Percentiles rank a stretch among this genome's conserved stretches.
Evolutionary conservation across 2,888 invertebrate species (phyloP).

Genomic region (Boloria selene): DNA sequence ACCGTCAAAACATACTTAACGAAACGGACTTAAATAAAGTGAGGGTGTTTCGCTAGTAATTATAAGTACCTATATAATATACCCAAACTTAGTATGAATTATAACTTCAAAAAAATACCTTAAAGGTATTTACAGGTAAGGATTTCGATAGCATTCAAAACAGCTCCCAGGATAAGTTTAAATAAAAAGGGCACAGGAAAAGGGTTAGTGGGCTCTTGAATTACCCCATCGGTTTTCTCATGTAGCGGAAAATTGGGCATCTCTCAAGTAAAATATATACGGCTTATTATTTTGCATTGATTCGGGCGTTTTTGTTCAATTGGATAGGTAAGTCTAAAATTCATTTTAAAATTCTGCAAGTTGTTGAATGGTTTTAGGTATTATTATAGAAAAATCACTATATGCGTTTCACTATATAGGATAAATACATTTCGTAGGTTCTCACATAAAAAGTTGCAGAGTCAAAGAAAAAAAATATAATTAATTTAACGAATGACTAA

Average conservation of each 20-base stretch:
- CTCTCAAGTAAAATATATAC: constrained; percentile 35
- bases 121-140: background rate
- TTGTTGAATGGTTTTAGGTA: background rate
- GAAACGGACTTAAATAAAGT: too few species aligned
- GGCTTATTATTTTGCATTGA: background rate
- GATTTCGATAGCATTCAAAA: constrained; percentile 29
- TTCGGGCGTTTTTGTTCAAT: constrained; percentile 10
- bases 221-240: constrained; percentile 54
- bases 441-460: too few species aligned
- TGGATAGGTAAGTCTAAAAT: background rate
- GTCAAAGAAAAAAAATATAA: too few species aligned
- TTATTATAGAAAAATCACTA: too few species aligned
- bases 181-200: constrained; percentile 33
- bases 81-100: too few species aligned
- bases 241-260: constrained; percentile 65
- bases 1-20: too few species aligned
- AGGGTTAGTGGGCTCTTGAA: constrained; percentile 42
- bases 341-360: background rate
- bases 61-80: too few species aligned
- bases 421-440: too few species aligned
- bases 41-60: too few species aligned
- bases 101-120: too few species aligned
- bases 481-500: too few species aligned
- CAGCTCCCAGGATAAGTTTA: constrained; percentile 25
- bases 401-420: too few species aligned